phyloP scores from a whole-genome alignment of 1,140 invertebrate genomes.

The Whitmania pigra region DNA sequence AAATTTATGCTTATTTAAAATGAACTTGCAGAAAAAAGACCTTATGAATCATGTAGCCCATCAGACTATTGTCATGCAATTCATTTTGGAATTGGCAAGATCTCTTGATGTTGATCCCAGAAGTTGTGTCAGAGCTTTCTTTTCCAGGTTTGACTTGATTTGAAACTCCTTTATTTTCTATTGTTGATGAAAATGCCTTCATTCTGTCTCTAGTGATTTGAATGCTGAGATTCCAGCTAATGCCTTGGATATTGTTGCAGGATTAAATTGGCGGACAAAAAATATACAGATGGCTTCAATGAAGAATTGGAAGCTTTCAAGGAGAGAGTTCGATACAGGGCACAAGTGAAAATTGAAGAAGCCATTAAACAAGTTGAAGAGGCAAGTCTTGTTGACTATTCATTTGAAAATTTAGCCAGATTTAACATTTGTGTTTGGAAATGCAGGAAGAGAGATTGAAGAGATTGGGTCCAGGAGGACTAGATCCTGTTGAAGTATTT shows the following conservation, averaged over 20 bases:
- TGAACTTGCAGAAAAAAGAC: slow-evolving; percentile 63
- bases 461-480: slow-evolving; percentile 82
- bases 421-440: slow-evolving; percentile 18
- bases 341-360: slow-evolving; percentile 73
- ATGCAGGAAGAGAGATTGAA: slow-evolving; percentile 64
- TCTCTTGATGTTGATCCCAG: slow-evolving; percentile 82
- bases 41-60: slow-evolving; percentile 91
- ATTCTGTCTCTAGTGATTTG: background rate
- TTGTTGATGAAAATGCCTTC: background rate
- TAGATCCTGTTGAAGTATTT: slow-evolving; percentile 94
- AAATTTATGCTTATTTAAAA: slow-evolving; percentile 18
- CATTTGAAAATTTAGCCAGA: background rate
- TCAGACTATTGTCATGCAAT: slow-evolving; percentile 97
- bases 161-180: slow-evolving; percentile 7
- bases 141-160: slow-evolving; percentile 54
- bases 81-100: slow-evolving; percentile 88
- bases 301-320: slow-evolving; percentile 84
- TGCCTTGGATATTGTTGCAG: slow-evolving; percentile 41
- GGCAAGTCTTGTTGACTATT: slow-evolving; percentile 29
- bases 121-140: slow-evolving; percentile 83
- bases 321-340: slow-evolving; percentile 68
- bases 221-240: slow-evolving; percentile 15
- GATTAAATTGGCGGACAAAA: slow-evolving; percentile 75
- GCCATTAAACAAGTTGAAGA: slow-evolving; percentile 60
- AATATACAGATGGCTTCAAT: slow-evolving; percentile 86